Base-by-base conservation (phyloP, 2,888 invertebrate genomes). In the Drosophila heteroneura region DNA sequence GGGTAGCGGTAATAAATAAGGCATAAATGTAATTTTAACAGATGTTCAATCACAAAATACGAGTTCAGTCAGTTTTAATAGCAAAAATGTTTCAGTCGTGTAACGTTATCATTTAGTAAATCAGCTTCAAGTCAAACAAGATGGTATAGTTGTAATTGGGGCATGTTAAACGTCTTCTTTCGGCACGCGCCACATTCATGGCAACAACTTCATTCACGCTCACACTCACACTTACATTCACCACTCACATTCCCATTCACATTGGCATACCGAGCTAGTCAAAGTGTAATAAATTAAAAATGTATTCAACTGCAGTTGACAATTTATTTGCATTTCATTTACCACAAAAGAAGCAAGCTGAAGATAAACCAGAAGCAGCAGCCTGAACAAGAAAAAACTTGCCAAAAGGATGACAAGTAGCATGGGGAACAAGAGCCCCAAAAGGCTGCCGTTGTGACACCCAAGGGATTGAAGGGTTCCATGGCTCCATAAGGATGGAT, bases 311-410 rank as follows among this genome's bases (percentile, higher is more conserved):
- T 87, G 87, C 90, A 87, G 87, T 87, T 87, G 87, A 87, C 87
- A 87, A 87, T 87, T 87, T 87, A 87, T 90, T 90, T 90, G 89
- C 87, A 90, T 87, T 89, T 90, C 86, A 87, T 90, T 90, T 90
- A 77, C 89, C 84, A 82, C 89, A 86, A 86, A 82, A 69, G 83
- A 61, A 60, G 57, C 57, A 41, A 51, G 69, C 51, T 41, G 57
- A 52, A 51, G 61, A 51, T 54, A 19, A 59, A 30, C 22, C n/a
- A 33, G 35, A 49, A 32, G 37, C 57, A 47, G 58, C 60, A 54
- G 49, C 26, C 16, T 26, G 9, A 52, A 49, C 49, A 68, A 52
- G 56, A 37, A 61, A 68, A 85, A 71, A 57, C 73, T 73, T 82
- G 59, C 67, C 82, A 65, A 84, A 86, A 81, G 63, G 44, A 70